Percentiles rank a stretch among this genome's conserved stretches.
These are phyloP conservation scores for Thomomys bottae DNA, from an alignment of 2,113 vertebrate genomes.

Conservation along the genomic window DNA sequence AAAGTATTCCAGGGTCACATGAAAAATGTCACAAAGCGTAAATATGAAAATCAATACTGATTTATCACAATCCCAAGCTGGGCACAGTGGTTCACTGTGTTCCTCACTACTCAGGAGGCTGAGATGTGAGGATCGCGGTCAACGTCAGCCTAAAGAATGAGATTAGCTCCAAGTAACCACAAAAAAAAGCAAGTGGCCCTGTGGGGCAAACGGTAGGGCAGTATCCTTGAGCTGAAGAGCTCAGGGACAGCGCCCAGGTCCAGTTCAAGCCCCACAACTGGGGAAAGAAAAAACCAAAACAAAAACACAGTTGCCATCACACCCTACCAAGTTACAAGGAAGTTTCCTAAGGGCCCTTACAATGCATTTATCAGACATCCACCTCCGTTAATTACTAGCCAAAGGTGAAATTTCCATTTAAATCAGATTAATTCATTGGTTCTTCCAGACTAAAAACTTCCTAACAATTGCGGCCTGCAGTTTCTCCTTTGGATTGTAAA, in stretches of 20 bases:
- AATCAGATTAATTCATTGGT: background rate
- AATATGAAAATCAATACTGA: background rate
- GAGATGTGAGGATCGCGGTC: too few relatives aligned
- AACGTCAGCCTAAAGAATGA: too few relatives aligned
- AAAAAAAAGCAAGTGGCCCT: too few relatives aligned
- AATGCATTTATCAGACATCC: slow-evolving; percentile 6
- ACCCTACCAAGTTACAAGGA: background rate
- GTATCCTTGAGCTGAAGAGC: too few relatives aligned
- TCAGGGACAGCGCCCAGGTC: too few relatives aligned
- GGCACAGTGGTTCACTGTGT: too few relatives aligned
- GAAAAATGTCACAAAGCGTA: background rate
- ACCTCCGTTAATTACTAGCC: background rate
- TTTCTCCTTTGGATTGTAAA: background rate
- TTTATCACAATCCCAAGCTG: background rate
- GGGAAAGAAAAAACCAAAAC: background rate
- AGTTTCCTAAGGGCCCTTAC: slow-evolving; percentile 38
- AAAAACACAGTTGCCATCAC: background rate
- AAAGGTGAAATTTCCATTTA: background rate
- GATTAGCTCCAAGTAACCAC: too few relatives aligned
- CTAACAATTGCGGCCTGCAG: background rate
- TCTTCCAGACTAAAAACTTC: background rate
- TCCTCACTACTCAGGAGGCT: too few relatives aligned
- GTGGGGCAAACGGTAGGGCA: too few relatives aligned
- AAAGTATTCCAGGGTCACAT: background rate
- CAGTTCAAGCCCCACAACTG: too few relatives aligned